Base-by-base conservation (phyloP, 2,113 vertebrate species). In the Corythornis vintsioides region DNA sequence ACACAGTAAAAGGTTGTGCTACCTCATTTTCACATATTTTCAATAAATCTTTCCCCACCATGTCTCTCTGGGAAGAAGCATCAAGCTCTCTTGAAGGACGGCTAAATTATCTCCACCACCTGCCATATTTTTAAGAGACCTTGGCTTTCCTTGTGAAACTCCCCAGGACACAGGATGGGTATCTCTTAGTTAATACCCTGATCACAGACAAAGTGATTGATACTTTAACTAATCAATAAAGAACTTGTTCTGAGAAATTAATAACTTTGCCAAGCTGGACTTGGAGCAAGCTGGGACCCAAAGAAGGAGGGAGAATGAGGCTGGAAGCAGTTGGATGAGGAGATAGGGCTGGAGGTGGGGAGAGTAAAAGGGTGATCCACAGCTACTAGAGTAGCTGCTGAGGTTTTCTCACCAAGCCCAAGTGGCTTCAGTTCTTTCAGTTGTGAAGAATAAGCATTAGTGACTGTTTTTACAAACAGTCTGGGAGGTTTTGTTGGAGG, bases 161-260 rank as follows among this genome's bases (percentile, higher is more conserved):
- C 43, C 70, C 69, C 63, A 60, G 57, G 76, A 80, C 33, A 59
- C 20, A 4, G 73, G 70, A 35, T 52, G 78, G 65, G 53, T 52
- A 73, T 3, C 65, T 67, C 55, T 31, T 6, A 7, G 66, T 31
- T 72, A 94, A 91, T 17, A 79, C 40, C 47, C 29, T 0, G 2
- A 45, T 50, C 70, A 57, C 79, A 82, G 90, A 92, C 94, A 96
- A 94, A 75, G 71, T 28, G 64, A 93, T 93, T 70, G 86, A 95
- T 96, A 71, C 52, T 83, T 83, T 7, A 7, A 3, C 5, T 6
- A 18, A 88, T 95, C 94, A 88, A 96, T 95, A 89, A 12, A 71
- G 56, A 73, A 66, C 79, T 80, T 91, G 79, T 92, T 94, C 75
- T 48, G 9, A 24, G 64, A 87, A 76, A 91, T 92, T 90, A 66